Percentiles rank a stretch among this genome's conserved stretches.
Conservation (phyloP, 2,113 vertebrate genomes). For the Chroicocephalus ridibundus region DNA sequence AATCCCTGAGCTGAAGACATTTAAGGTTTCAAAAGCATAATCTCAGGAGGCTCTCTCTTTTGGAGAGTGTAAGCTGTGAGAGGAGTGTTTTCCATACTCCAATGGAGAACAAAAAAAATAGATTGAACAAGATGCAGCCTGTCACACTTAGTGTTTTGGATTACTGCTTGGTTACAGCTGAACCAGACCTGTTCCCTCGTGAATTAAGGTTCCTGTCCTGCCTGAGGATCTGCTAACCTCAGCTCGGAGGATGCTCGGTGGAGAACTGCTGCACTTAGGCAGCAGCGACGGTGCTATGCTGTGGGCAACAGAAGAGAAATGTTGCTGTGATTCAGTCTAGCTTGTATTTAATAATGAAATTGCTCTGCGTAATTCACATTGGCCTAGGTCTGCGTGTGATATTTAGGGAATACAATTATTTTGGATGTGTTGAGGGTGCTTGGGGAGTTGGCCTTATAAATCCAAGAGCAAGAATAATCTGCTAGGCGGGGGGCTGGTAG, state of each 20-base stretch:
- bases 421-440: background rate
- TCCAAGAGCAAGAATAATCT: background rate
- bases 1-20: background rate
- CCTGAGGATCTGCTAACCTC: background rate
- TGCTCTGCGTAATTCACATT: background rate
- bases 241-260: background rate
- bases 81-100: background rate
- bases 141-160: background rate
- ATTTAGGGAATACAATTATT: constrained; percentile 28
- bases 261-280: background rate
- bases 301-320: background rate
- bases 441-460: constrained; percentile 3
- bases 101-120: background rate
- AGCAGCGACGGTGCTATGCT: background rate
- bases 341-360: constrained; percentile 27
- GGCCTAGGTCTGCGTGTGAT: background rate
- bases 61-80: background rate
- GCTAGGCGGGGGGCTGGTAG: background rate
- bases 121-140: background rate
- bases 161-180: background rate
- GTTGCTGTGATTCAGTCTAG: background rate
- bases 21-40: background rate
- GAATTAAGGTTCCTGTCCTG: background rate
- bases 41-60: background rate
- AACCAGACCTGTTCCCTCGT: background rate